phyloP scores from a whole-genome alignment of 2,113 vertebrate species.

The Caranx ignobilis region DNA sequence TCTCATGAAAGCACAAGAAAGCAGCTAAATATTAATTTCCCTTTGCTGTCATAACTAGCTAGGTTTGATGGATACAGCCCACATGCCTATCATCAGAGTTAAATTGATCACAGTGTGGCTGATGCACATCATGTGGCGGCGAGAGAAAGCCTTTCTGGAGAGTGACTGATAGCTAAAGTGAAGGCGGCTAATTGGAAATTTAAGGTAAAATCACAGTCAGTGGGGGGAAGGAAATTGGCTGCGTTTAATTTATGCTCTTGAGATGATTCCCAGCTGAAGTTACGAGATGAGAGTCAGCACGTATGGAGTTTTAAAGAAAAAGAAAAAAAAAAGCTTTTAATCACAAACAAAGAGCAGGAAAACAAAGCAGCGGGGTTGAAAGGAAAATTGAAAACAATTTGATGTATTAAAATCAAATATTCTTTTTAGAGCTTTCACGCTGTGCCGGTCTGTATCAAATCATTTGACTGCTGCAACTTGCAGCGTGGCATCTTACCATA shows the following conservation, averaged over 20 bases:
- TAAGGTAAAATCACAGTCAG: slow-evolving; percentile 66
- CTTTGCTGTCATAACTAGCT: slow-evolving; percentile 47
- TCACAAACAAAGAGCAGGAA: slow-evolving; percentile 50
- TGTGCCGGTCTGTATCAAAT: slow-evolving; percentile 16
- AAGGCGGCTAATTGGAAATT: slow-evolving; percentile 74
- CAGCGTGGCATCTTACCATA: background rate
- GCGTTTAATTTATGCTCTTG: slow-evolving; percentile 59
- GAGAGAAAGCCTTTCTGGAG: slow-evolving; percentile 32
- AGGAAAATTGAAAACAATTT: slow-evolving; percentile 49
- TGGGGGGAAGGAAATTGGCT: slow-evolving; percentile 68
- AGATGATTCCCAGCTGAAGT: slow-evolving; percentile 38
- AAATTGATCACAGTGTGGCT: slow-evolving; percentile 63
- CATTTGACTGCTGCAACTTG: slow-evolving; percentile 18
- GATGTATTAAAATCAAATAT: slow-evolving; percentile 45
- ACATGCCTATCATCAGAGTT: slow-evolving; percentile 57
- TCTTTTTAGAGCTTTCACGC: slow-evolving; percentile 34
- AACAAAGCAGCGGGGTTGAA: slow-evolving; percentile 42
- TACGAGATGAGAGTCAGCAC: slow-evolving; percentile 20
- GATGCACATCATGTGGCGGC: slow-evolving; percentile 48
- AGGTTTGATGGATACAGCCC: slow-evolving; percentile 62
- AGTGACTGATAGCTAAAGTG: slow-evolving; percentile 69
- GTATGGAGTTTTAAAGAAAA: background rate
- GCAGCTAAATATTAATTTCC: slow-evolving; percentile 64
- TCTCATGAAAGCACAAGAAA: slow-evolving; percentile 25
- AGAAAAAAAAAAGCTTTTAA: slow-evolving; percentile 22